Conservation (phyloP, 2,113 vertebrate species). For the Benitochromis conjunctus region DNA sequence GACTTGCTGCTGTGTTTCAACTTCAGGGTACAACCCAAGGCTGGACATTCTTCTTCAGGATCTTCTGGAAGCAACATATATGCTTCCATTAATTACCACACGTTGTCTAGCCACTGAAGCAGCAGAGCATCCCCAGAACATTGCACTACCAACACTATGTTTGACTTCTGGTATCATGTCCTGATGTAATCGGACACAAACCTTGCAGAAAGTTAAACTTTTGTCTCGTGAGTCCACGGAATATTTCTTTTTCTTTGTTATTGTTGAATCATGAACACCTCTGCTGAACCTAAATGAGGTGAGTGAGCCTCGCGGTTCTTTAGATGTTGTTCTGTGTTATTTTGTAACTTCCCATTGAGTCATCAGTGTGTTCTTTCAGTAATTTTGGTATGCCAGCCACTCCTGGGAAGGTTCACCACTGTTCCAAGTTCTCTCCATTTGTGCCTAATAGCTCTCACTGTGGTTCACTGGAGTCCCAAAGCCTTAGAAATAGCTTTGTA, state of each 20-base stretch:
- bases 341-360: neutral
- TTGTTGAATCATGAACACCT: neutral
- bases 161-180: accelerated
- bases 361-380: neutral
- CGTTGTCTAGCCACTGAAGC: neutral
- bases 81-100: neutral
- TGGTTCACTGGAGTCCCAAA: neutral
- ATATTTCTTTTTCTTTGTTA: neutral
- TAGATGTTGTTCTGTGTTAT: neutral
- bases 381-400: neutral
- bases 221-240: neutral
- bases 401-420: neutral
- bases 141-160: neutral
- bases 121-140: neutral
- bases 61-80: neutral
- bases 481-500: neutral
- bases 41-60: neutral
- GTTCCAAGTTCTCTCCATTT: neutral
- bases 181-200: neutral
- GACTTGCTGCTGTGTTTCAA: neutral
- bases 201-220: neutral
- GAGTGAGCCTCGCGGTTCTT: neutral
- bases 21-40: neutral
- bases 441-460: neutral
- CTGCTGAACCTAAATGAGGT: neutral